Conservation (phyloP, 2,113 vertebrate species). For the Pteropus alecto region DNA sequence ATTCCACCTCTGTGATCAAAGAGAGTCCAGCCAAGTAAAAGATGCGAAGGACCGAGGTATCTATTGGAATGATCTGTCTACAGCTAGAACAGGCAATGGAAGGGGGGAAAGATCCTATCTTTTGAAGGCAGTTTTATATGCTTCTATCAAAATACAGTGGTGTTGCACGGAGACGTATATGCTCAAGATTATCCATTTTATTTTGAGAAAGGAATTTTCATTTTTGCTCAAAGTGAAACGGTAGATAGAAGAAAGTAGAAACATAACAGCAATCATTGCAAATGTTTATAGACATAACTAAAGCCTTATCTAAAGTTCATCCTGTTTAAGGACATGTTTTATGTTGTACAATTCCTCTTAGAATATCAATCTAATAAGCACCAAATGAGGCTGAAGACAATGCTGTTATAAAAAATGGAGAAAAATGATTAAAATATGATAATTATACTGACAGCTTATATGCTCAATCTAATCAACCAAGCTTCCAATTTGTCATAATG, state of each 20-base stretch:
- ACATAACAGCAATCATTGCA: slow-evolving; percentile 69
- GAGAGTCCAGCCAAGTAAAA: neutral
- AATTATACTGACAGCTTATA: slow-evolving; percentile 90
- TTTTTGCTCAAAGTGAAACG: slow-evolving; percentile 59
- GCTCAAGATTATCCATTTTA: slow-evolving; percentile 59
- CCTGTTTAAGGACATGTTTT: slow-evolving; percentile 87
- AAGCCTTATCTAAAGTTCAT: slow-evolving; percentile 86
- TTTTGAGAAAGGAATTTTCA: slow-evolving; percentile 65
- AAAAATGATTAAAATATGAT: slow-evolving; percentile 91
- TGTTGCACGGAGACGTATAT: neutral
- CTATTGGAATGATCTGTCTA: neutral
- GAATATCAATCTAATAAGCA: slow-evolving; percentile 89
- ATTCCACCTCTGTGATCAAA: neutral
- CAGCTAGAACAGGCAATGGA: neutral
- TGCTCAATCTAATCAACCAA: slow-evolving; percentile 89
- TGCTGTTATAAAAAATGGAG: slow-evolving; percentile 88
- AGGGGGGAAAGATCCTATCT: neutral
- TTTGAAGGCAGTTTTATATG: neutral
- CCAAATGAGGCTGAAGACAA: slow-evolving; percentile 89
- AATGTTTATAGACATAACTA: slow-evolving; percentile 82
- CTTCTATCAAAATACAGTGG: neutral
- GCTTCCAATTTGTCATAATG: slow-evolving; percentile 89
- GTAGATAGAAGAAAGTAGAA: slow-evolving; percentile 71
- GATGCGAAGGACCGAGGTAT: neutral
- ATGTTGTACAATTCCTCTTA: slow-evolving; percentile 85